These are phyloP conservation scores for Ophion slaviceki DNA, from an alignment of 2,888 invertebrate genomes.

Conservation along the genomic window DNA sequence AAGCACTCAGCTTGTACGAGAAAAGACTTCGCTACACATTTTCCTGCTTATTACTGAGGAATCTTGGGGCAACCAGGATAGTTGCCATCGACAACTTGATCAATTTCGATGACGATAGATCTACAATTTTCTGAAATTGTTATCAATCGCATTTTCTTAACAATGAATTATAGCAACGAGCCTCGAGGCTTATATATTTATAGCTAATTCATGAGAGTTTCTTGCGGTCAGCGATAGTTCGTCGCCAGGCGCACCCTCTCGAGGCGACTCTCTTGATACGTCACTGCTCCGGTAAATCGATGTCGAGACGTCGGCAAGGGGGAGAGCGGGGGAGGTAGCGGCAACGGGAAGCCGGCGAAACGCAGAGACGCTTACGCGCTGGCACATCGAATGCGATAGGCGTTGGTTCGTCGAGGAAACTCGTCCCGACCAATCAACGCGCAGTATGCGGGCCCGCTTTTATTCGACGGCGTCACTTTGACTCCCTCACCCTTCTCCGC, in stretches of 20 bases:
- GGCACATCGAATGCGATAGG: conserved; percentile 65
- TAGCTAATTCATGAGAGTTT: neutral
- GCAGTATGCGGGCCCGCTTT: conserved; percentile 64
- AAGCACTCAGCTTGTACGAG: neutral
- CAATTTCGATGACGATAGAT: neutral
- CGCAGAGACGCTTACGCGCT: conserved; percentile 56
- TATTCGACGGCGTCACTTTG: conserved; percentile 71
- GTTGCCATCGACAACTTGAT: neutral
- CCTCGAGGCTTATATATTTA: neutral
- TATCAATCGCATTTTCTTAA: neutral
- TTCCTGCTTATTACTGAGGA: neutral
- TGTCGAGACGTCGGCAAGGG: conserved; percentile 61
- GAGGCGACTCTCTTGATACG: conserved; percentile 54
- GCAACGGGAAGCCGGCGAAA: conserved; percentile 60
- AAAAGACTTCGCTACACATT: neutral
- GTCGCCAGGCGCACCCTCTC: neutral
- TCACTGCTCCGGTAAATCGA: conserved; percentile 71
- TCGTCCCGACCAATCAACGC: conserved; percentile 69
- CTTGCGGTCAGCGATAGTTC: neutral
- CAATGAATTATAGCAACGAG: neutral
- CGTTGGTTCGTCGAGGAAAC: conserved; percentile 55
- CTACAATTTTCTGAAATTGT: neutral
- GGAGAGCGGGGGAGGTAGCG: conserved; percentile 62
- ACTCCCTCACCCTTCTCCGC: conserved; percentile 60
- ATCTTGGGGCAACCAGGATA: neutral